A percentile compares a stretch with the other conserved stretches of the same genome.
These are phyloP conservation scores for Takifugu flavidus DNA, from an alignment of 2,113 vertebrate species.

Conservation along the genomic window DNA sequence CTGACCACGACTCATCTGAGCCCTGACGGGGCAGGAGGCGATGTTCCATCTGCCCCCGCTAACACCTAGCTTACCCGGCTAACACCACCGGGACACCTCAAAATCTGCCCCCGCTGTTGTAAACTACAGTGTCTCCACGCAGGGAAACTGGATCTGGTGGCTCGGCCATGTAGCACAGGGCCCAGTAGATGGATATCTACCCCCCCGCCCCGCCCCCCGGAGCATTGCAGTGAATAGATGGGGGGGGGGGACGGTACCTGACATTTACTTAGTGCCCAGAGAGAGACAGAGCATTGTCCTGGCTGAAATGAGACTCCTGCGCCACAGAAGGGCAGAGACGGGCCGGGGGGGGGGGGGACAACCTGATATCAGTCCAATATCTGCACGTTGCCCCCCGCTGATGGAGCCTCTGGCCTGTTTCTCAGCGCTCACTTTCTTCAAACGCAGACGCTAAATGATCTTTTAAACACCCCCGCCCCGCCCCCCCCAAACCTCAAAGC, in stretches of 20 bases:
- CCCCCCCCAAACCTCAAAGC: too few species aligned
- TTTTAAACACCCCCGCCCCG: too few species aligned
- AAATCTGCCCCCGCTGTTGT: conserved; percentile 26
- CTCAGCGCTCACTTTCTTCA: conserved; percentile 41
- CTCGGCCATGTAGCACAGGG: conserved; percentile 49
- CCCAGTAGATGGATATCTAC: conserved; percentile 52
- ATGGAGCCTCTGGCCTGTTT: conserved; percentile 62
- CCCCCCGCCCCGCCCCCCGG: conserved; percentile 38
- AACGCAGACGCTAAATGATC: too few species aligned
- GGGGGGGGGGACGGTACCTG: conserved; percentile 66
- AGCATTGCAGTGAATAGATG: conserved; percentile 59
- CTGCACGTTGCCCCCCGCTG: conserved; percentile 68
- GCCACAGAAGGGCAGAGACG: conserved; percentile 52
- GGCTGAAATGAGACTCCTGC: conserved; percentile 68
- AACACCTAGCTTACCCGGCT: background rate
- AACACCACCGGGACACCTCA: conserved; percentile 6
- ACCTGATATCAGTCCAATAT: conserved; percentile 85
- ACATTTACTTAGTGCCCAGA: conserved; percentile 62
- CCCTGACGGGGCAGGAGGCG: too few species aligned
- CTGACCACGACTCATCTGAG: too few species aligned
- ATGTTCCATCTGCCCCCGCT: too few species aligned
- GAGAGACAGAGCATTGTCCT: conserved; percentile 70
- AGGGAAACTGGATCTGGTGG: conserved; percentile 32
- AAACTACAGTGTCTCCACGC: conserved; percentile 41
- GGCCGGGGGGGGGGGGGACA: conserved; percentile 51